Evolutionary conservation across 2,888 invertebrate species (phyloP).

Genomic region (Meliscaeva auricollis): DNA sequence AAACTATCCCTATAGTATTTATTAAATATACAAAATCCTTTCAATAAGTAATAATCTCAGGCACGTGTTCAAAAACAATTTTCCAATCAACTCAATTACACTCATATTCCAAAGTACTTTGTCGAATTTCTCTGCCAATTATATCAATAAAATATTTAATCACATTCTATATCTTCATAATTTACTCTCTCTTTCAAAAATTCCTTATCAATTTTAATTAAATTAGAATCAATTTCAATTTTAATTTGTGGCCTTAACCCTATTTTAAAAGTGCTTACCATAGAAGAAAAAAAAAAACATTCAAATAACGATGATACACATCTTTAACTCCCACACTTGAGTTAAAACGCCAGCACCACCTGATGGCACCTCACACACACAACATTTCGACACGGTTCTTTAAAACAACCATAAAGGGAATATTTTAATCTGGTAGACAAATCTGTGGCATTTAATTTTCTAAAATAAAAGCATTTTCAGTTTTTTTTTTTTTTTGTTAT

Average conservation of each 20-base stretch:
- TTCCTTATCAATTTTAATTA: conserved; percentile 25
- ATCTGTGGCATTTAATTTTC: conserved; percentile 22
- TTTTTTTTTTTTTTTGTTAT: not conserved
- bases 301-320: conserved; percentile 14
- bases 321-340: conserved; percentile 36
- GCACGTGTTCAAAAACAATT: not conserved
- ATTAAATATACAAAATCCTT: no score
- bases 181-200: conserved; percentile 8
- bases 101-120: conserved; percentile 1
- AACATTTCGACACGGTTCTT: conserved; percentile 22
- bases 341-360: no score
- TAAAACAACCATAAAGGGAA: conserved; percentile 13
- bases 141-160: not conserved
- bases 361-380: not conserved
- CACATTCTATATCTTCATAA: not conserved
- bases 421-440: conserved; percentile 8
- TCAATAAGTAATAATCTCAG: no score
- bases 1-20: no score
- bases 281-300: conserved; percentile 23
- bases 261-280: conserved; percentile 51
- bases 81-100: conserved; percentile 1
- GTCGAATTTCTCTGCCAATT: conserved; percentile 20
- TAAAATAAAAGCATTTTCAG: conserved; percentile 15
- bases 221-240: conserved; percentile 47
- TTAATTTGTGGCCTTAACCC: conserved; percentile 55